Conservation (phyloP, 64 coral and sea anemone genomes). For the Exaiptasia diaphana region DNA sequence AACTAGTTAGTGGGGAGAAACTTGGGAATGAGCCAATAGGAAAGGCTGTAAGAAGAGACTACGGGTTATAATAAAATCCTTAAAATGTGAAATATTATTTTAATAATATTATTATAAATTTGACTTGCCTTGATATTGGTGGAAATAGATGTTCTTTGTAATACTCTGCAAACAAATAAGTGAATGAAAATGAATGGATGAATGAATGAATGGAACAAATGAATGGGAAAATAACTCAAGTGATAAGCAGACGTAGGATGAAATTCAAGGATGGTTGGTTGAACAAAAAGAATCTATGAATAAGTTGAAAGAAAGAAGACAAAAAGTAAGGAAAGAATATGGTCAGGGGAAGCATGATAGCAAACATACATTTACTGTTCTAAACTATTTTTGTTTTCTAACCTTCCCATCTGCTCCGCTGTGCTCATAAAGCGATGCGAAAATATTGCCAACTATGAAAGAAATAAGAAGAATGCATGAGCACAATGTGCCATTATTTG, state of each 20-base stretch:
- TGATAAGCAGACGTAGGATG: too few species aligned
- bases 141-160: conserved; percentile 93
- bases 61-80: too few species aligned
- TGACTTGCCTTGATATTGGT: conserved; percentile 88
- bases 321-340: background rate
- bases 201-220: background rate
- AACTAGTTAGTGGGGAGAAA: too few species aligned
- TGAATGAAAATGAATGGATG: background rate
- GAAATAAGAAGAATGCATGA: too few species aligned
- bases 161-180: conserved; percentile 54
- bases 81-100: background rate
- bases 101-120: too few species aligned
- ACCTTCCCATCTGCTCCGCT: conserved; percentile 99
- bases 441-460: conserved; percentile 72
- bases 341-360: too few species aligned
- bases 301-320: background rate
- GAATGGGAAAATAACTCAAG: background rate
- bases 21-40: too few species aligned
- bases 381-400: background rate
- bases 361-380: too few species aligned
- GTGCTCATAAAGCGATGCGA: conserved; percentile 99
- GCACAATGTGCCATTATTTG: too few species aligned
- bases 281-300: background rate
- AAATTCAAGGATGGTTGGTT: background rate
- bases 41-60: too few species aligned